Evolutionary conservation across 2,888 invertebrate genomes (phyloP).

Genomic region (Synergus umbraculus): DNA sequence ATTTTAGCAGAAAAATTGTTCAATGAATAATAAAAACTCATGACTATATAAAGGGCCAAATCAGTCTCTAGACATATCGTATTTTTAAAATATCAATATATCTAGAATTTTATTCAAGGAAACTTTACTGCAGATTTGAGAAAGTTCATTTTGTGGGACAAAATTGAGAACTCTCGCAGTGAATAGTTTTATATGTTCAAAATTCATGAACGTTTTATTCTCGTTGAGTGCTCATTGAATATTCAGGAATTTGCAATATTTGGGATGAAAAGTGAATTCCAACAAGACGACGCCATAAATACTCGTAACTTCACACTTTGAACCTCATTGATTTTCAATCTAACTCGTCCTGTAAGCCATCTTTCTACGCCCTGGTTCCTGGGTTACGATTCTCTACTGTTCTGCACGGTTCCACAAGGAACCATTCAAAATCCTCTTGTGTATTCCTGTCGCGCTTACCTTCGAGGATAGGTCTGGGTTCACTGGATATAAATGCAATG

Average conservation of each 20-base stretch:
- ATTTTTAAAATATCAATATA: not conserved
- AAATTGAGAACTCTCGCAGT: not conserved
- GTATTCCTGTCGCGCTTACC: conserved; percentile 55
- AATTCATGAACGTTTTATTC: conserved; percentile 5
- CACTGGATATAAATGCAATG: conserved; percentile 54
- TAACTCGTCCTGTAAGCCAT: conserved; percentile 56
- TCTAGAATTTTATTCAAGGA: not conserved
- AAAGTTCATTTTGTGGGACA: not conserved
- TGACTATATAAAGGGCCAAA: too few species aligned
- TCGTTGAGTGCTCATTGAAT: not conserved
- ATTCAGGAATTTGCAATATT: conserved; percentile 25
- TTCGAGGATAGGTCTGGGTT: conserved; percentile 49
- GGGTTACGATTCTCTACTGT: conserved; percentile 45
- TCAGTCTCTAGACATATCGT: too few species aligned
- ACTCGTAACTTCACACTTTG: conserved; percentile 59
- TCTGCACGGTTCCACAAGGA: conserved; percentile 50
- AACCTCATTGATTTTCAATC: conserved; percentile 69
- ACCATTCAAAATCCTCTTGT: conserved; percentile 55
- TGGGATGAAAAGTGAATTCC: conserved; percentile 43
- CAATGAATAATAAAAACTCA: too few species aligned
- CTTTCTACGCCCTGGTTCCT: conserved; percentile 50
- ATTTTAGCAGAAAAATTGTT: too few species aligned
- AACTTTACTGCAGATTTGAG: not conserved
- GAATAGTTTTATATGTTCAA: not conserved
- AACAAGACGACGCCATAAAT: conserved; percentile 55